These are phyloP conservation scores for Tympanoctomys barrerae DNA, from an alignment of 2,797 vertebrate genomes.

Conservation along the genomic window DNA sequence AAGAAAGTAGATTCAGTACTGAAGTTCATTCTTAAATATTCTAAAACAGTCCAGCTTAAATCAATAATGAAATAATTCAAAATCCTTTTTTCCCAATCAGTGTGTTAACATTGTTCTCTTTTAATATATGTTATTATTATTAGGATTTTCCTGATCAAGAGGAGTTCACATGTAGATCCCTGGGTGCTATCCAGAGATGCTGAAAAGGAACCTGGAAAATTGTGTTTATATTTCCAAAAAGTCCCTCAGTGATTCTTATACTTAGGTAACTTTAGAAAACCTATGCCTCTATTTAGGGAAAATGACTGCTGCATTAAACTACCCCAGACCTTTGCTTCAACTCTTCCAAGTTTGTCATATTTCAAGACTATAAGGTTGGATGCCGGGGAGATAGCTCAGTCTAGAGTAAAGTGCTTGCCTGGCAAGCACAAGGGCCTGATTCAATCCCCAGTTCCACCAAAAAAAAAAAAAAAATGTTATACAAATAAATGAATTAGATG, in stretches of 20 bases:
- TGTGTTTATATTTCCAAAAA: neutral
- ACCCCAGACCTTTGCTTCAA: neutral
- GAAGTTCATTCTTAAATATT: neutral
- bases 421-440: too few species aligned
- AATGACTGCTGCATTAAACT: neutral
- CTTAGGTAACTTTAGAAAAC: neutral
- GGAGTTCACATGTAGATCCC: neutral
- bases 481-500: neutral
- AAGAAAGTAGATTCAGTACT: neutral
- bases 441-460: too few species aligned
- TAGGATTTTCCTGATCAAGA: neutral
- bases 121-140: constrained; percentile 12
- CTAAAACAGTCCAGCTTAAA: neutral
- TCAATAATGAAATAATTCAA: neutral
- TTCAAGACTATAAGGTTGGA: neutral
- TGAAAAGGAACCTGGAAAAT: neutral
- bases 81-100: neutral
- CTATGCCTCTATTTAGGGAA: neutral
- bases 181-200: neutral
- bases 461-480: neutral
- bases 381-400: too few species aligned
- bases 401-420: too few species aligned
- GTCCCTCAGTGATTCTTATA: neutral
- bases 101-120: neutral
- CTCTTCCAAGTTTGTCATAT: neutral